Percentiles rank a stretch among this genome's conserved stretches.
Evolutionary conservation across 2,113 vertebrate species (phyloP).

Genomic region (Myrmecophaga tridactyla): DNA sequence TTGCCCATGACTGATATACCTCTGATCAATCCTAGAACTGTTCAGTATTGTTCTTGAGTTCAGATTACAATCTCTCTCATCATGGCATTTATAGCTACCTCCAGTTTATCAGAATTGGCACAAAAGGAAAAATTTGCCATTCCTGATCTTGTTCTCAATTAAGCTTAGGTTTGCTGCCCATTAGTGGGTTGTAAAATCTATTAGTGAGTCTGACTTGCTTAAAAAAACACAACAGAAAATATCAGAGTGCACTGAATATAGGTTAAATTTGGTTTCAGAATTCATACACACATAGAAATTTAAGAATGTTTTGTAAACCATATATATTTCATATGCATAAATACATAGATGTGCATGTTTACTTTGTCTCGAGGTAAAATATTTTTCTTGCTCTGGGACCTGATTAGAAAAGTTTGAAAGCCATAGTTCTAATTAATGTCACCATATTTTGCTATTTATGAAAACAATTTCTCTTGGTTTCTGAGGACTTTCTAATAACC

Average conservation of each 20-base stretch:
- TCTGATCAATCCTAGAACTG: neutral
- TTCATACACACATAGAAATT: neutral
- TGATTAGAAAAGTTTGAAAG: slow-evolving; percentile 16
- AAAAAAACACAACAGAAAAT: neutral
- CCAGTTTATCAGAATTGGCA: neutral
- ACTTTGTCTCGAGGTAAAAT: neutral
- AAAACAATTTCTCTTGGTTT: neutral
- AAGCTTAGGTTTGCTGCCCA: neutral
- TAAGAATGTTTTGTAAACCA: neutral
- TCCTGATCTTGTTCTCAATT: neutral
- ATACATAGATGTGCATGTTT: neutral
- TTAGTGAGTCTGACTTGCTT: neutral
- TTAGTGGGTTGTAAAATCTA: neutral
- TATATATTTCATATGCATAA: neutral
- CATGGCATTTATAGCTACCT: neutral
- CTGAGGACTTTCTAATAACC: slow-evolving; percentile 13
- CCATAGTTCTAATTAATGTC: neutral
- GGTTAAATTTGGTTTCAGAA: neutral
- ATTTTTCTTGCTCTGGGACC: neutral
- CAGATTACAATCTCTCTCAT: neutral
- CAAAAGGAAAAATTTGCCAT: neutral
- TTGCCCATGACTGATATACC: neutral
- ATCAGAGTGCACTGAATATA: neutral
- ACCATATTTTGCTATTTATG: neutral
- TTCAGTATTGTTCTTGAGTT: neutral